phyloP scores from a whole-genome alignment of 2,888 invertebrate species.

The Diadromus collaris region DNA sequence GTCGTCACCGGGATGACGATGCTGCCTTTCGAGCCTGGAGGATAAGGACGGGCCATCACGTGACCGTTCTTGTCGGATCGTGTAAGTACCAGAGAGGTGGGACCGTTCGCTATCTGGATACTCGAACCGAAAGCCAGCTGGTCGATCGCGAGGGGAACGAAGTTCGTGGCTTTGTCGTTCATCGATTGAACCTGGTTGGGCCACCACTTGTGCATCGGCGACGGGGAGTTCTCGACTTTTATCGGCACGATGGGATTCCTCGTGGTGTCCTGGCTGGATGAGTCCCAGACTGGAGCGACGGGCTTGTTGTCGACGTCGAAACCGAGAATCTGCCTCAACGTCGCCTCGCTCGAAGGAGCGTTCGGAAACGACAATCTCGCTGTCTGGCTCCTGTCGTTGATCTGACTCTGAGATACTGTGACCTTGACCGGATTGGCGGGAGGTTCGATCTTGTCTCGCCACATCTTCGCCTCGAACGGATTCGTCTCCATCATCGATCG shows the following conservation, averaged over 20 bases:
- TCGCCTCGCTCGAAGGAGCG: constrained; percentile 13
- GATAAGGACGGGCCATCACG: constrained; percentile 33
- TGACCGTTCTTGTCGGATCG: constrained; percentile 43
- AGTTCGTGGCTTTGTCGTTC: constrained; percentile 23
- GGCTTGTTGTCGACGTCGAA: constrained; percentile 25
- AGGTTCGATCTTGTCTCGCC: constrained; percentile 39
- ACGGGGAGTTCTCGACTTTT: not conserved
- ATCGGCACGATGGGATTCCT: constrained; percentile 7
- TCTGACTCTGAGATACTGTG: not conserved
- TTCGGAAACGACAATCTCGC: constrained; percentile 32
- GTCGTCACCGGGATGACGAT: constrained; percentile 4
- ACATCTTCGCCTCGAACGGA: constrained; percentile 31
- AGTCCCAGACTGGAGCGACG: constrained; percentile 28
- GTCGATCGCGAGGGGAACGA: not conserved
- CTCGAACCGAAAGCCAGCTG: constrained; percentile 9
- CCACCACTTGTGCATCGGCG: constrained; percentile 45
- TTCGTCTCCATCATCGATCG: constrained; percentile 1
- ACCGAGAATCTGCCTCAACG: constrained; percentile 34
- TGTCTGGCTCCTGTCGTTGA: not conserved
- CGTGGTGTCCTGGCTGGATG: not conserved
- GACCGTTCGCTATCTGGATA: constrained; percentile 22
- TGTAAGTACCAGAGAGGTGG: constrained; percentile 28
- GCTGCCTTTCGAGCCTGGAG: not conserved
- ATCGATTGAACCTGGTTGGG: constrained; percentile 17
- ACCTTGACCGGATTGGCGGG: not conserved